Evolutionary conservation across 2,888 invertebrate genomes (phyloP).

Genomic region (Melanostoma mellinum): DNA sequence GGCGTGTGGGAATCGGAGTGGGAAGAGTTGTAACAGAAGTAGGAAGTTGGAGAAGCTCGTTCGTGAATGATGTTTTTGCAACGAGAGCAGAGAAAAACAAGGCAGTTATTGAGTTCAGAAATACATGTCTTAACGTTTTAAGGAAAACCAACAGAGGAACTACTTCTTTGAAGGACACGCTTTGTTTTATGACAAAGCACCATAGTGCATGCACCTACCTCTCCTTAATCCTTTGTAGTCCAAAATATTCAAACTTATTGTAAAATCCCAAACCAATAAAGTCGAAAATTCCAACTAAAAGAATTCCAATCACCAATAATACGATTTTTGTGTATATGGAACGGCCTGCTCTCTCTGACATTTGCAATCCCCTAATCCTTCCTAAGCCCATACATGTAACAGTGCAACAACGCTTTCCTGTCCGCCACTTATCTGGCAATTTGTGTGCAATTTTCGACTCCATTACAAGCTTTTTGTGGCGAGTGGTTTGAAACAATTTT

Average conservation of each 20-base stretch:
- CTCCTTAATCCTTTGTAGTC: neutral
- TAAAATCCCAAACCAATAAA: conserved; percentile 38
- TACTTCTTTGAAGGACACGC: no score
- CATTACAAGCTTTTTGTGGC: conserved; percentile 65
- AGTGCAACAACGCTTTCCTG: conserved; percentile 43
- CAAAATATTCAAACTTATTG: conserved; percentile 5
- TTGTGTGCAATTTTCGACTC: conserved; percentile 71
- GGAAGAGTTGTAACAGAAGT: no score
- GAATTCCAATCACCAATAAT: conserved; percentile 60
- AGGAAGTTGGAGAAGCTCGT: no score
- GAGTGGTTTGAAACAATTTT: conserved; percentile 57
- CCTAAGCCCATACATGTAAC: conserved; percentile 29
- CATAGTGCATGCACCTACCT: neutral
- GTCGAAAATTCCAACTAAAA: conserved; percentile 54
- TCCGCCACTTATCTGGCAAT: conserved; percentile 66
- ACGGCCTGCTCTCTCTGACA: conserved; percentile 6
- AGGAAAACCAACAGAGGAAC: no score
- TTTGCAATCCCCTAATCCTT: conserved; percentile 9
- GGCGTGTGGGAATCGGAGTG: no score
- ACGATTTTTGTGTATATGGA: conserved; percentile 41
- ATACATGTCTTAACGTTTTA: no score
- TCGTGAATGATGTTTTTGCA: no score
- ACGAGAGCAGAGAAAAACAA: no score
- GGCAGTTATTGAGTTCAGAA: no score
- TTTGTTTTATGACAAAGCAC: no score